These are phyloP conservation scores for Crotalus horridus DNA, from an alignment of 2,113 vertebrate genomes.

Conservation along the genomic window DNA sequence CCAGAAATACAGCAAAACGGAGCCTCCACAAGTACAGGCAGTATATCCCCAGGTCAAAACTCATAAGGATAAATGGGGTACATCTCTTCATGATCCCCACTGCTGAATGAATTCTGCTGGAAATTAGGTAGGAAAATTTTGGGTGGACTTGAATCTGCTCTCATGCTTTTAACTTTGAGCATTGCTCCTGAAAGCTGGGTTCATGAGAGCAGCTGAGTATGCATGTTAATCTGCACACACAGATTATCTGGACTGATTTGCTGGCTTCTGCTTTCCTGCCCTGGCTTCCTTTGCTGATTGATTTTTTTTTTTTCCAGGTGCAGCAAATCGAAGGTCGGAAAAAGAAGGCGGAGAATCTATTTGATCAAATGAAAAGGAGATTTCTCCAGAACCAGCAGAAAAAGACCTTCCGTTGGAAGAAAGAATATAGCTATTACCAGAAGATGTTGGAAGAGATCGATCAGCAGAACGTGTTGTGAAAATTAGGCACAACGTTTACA, in stretches of 20 bases:
- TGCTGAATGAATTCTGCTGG: neutral
- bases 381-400: conserved; percentile 61
- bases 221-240: too few species aligned
- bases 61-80: neutral
- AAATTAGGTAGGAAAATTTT: neutral
- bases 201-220: too few species aligned
- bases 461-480: neutral
- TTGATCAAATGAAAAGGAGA: conserved; percentile 57
- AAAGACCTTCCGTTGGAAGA: conserved; percentile 39
- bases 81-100: neutral
- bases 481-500: accelerated
- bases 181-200: too few species aligned
- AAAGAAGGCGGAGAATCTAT: conserved; percentile 40
- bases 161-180: too few species aligned
- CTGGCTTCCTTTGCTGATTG: neutral
- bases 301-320: conserved; percentile 30
- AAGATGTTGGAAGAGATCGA: conserved; percentile 46
- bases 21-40: neutral
- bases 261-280: neutral
- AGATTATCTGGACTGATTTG: too few species aligned
- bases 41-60: neutral
- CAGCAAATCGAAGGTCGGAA: conserved; percentile 51
- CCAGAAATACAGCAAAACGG: neutral
- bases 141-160: neutral
- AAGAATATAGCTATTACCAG: neutral